phyloP scores from a whole-genome alignment of 2,797 vertebrate genomes.

The Erpetoichthys calabaricus region DNA sequence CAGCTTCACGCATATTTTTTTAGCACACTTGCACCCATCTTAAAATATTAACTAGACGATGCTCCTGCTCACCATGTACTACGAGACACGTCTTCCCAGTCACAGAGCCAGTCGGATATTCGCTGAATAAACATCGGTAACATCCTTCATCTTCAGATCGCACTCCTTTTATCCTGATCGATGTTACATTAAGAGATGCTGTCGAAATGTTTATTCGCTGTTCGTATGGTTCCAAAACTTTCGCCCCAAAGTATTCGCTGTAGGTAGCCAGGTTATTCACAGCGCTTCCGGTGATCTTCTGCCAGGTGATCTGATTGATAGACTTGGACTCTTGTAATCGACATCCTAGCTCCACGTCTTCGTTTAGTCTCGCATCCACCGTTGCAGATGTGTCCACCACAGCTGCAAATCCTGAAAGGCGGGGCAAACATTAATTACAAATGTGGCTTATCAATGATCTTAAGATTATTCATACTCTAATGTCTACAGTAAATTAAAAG shows the following conservation, averaged over 20 bases:
- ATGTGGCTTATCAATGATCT: too few species aligned
- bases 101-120: slow-evolving; percentile 39
- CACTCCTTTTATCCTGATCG: slow-evolving; percentile 35
- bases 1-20: too few species aligned
- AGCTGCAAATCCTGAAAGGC: too few species aligned
- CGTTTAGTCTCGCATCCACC: slow-evolving; percentile 1
- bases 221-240: slow-evolving; percentile 17
- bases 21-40: too few species aligned
- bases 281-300: slow-evolving; percentile 8
- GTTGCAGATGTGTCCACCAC: too few species aligned
- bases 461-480: too few species aligned
- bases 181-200: slow-evolving; percentile 21
- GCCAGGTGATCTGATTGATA: slow-evolving; percentile 45
- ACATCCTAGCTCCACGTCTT: slow-evolving; percentile 22
- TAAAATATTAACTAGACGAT: too few species aligned
- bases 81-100: slow-evolving; percentile 37
- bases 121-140: slow-evolving; percentile 57
- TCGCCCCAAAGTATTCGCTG: slow-evolving; percentile 24
- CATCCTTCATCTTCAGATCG: slow-evolving; percentile 50
- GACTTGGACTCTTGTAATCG: slow-evolving; percentile 13
- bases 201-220: slow-evolving; percentile 25
- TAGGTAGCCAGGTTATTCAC: slow-evolving; percentile 34
- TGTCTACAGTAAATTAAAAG: too few species aligned
- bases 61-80: slow-evolving; percentile 32
- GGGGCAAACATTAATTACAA: too few species aligned